A percentile compares a stretch with the other conserved stretches of the same genome.
These are phyloP conservation scores for Montipora capitata DNA, from an alignment of 92 coral and sea anemone species.

Conservation along the genomic window DNA sequence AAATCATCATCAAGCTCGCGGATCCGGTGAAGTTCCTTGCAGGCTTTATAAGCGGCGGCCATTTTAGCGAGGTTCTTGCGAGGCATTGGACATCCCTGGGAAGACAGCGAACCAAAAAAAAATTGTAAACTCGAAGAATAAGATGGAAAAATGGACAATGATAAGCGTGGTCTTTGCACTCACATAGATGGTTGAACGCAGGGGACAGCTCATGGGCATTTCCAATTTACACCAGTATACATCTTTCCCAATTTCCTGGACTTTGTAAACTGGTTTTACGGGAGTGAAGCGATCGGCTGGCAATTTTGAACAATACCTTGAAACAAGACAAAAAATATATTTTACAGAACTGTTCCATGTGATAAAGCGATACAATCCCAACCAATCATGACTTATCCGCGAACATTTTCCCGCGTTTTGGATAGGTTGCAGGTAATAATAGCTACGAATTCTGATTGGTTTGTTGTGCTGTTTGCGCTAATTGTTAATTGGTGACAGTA, in stretches of 20 bases:
- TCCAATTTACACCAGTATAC: constrained; percentile 69
- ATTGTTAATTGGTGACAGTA: too few relatives aligned
- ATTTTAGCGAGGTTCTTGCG: constrained; percentile 81
- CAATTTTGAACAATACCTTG: constrained; percentile 93
- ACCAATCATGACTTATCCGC: too few relatives aligned
- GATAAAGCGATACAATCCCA: too few relatives aligned
- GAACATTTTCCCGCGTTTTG: too few relatives aligned
- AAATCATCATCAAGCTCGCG: constrained; percentile 85
- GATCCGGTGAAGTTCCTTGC: constrained; percentile 65
- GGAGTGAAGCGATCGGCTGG: constrained; percentile 91
- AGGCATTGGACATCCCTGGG: constrained; percentile 90
- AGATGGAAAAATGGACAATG: too few relatives aligned
- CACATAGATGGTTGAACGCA: constrained; percentile 80
- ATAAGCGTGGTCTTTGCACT: background rate
- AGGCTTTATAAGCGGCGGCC: constrained; percentile 91
- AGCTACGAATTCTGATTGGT: too few relatives aligned
- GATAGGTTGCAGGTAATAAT: too few relatives aligned
- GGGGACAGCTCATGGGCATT: constrained; percentile 87
- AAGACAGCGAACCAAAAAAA: background rate
- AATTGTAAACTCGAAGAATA: background rate
- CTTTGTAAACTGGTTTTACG: constrained; percentile 76
- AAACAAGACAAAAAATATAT: too few relatives aligned
- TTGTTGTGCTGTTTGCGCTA: too few relatives aligned
- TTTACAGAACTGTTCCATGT: too few relatives aligned
- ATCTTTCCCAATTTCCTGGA: constrained; percentile 68